Evolutionary conservation across 2,797 vertebrate genomes (phyloP), one percentile per base, ranked within the genome.

Genomic region (Craterocephalus amniculus): DNA sequence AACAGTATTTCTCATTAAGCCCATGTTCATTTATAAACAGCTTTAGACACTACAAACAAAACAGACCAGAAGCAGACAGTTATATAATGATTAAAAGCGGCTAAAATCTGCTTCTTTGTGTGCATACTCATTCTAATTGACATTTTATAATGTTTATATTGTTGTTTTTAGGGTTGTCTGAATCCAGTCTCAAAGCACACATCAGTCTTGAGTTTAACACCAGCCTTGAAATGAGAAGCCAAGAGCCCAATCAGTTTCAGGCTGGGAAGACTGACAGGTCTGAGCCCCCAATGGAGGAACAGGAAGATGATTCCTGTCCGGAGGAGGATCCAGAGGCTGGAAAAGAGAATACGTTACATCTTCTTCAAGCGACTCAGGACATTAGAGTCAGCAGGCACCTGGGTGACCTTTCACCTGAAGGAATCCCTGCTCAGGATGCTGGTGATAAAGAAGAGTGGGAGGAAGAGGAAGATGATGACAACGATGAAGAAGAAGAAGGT

Each of bases 401-500:
- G 58, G 49, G 35, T 43, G 34, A 64, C 7, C 6, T 35, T n/a
- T 20, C 58, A 18, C 13, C 74, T 31, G 81, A 76, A 16, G 76
- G 59, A 26, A 54, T 20, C 49, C 36, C 60, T 56, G 79, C 35
- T 35, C 52, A 65, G 49, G 76, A 69, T 2, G 16, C 52, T 27
- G 48, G 11, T 48, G 80, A 67, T 16, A 45, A 80, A 40, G 86
- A 91, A 9, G 87, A 85, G 26, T 64, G 84, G 0, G 65, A 20
- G 0, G 76, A 74, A 9, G 74, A 83, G 1, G 79, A 40, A 76
- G 84, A 90, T 1, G 43, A 48, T 48, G 43, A 4, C 9, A 18
- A n/a, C 9, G 18, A 45, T 0, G 80, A 20, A 0, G 76, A 74
- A 10, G 74, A 83, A 2, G 79, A 90, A 51, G 88, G 89, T 92